A percentile compares a stretch with the other conserved stretches of the same genome.
phyloP scores from a whole-genome alignment of 2,888 invertebrate species.

The Ophion costatus region DNA sequence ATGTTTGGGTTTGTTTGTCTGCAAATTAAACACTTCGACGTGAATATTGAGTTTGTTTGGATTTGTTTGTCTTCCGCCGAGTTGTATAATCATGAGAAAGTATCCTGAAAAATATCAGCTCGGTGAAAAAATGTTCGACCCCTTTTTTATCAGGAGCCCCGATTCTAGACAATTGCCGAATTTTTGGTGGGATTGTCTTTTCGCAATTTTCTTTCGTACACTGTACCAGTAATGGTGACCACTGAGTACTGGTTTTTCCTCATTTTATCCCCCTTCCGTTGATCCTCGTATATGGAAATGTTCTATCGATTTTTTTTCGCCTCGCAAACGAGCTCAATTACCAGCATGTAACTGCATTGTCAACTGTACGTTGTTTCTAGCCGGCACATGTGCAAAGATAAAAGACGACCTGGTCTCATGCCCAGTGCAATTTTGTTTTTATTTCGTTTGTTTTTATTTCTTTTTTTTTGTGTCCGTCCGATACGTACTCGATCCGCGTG shows the following conservation, averaged over 20 bases:
- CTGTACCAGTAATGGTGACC: slow-evolving; percentile 72
- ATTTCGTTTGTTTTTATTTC: neutral
- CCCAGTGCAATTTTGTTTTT: slow-evolving; percentile 47
- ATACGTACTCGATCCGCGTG: neutral
- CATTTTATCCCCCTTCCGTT: neutral
- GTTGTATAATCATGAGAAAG: too few species aligned
- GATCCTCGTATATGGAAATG: neutral
- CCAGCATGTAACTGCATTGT: neutral
- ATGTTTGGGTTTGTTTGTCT: too few species aligned
- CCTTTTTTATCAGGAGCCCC: too few species aligned
- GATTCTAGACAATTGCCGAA: too few species aligned
- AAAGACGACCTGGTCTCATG: slow-evolving; percentile 57
- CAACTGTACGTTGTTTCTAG: slow-evolving; percentile 11
- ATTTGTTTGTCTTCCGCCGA: too few species aligned
- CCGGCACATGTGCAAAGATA: slow-evolving; percentile 62
- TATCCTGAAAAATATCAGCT: too few species aligned
- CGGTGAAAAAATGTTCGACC: too few species aligned
- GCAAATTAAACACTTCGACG: too few species aligned
- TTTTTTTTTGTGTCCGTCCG: neutral
- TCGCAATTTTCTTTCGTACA: neutral
- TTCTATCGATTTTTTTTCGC: neutral
- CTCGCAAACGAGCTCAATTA: neutral
- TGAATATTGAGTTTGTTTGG: too few species aligned
- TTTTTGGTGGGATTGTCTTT: neutral
- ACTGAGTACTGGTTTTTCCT: slow-evolving; percentile 73